phyloP scores from a whole-genome alignment of 2,113 vertebrate species.

The Ageneiosus marmoratus region DNA sequence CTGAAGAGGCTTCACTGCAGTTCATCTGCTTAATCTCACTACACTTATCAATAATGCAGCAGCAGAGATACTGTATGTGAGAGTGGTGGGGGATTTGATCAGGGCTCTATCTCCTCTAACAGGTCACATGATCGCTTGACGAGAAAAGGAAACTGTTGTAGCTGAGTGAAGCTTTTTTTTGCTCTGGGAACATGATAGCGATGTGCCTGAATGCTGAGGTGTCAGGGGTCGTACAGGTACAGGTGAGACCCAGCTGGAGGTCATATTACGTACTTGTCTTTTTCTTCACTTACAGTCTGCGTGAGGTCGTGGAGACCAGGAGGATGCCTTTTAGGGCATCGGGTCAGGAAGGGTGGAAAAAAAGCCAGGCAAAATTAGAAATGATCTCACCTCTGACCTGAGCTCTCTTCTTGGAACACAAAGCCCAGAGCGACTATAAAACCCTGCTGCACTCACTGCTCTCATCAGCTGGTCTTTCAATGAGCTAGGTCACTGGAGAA shows the following conservation, averaged over 20 bases:
- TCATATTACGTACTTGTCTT: neutral
- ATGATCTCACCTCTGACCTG: slow-evolving; percentile 67
- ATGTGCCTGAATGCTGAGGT: neutral
- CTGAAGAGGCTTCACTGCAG: slow-evolving; percentile 54
- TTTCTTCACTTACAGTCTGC: neutral
- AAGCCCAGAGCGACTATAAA: slow-evolving; percentile 62
- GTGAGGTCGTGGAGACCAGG: slow-evolving; percentile 22
- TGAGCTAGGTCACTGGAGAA: neutral
- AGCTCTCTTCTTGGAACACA: slow-evolving; percentile 69
- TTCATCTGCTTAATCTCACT: slow-evolving; percentile 60
- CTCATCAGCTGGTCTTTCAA: neutral
- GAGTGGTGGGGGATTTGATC: neutral
- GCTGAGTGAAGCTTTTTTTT: neutral
- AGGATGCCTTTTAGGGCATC: slow-evolving; percentile 35
- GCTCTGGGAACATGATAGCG: neutral
- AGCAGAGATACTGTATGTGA: neutral
- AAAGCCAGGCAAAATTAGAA: slow-evolving; percentile 69
- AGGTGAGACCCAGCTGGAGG: neutral
- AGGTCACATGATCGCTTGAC: neutral
- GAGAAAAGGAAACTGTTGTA: neutral
- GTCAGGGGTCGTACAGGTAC: neutral
- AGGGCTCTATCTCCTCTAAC: neutral
- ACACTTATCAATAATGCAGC: slow-evolving; percentile 72
- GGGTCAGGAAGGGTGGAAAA: slow-evolving; percentile 15
- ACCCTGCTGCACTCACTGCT: neutral